Conservation (phyloP, 92 coral and sea anemone genomes). For the Porites rus region DNA sequence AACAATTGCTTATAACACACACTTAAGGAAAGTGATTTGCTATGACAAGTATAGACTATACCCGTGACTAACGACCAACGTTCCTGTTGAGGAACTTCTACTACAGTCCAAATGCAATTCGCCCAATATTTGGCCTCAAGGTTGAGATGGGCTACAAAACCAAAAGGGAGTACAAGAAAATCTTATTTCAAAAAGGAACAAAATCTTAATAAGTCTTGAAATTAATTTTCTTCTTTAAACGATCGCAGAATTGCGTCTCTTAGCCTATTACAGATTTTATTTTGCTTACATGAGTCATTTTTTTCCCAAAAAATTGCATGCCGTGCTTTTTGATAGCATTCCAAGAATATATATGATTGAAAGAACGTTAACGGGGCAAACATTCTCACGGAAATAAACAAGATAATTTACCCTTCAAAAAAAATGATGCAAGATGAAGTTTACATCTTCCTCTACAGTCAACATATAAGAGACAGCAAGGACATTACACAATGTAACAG, state of each 20-base stretch:
- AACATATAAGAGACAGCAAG: not conserved
- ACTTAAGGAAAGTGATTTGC: not conserved
- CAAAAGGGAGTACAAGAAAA: not conserved
- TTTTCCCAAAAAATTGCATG: not conserved
- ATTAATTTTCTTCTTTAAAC: not conserved
- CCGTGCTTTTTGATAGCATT: not conserved
- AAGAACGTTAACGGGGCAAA: not conserved
- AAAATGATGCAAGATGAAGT: not conserved
- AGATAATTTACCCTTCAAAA: not conserved
- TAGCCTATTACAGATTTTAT: no score
- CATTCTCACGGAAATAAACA: not conserved
- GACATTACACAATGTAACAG: not conserved
- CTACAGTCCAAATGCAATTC: not conserved
- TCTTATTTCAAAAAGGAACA: not conserved
- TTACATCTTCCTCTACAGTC: not conserved
- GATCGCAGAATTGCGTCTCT: not conserved
- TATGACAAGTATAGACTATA: not conserved
- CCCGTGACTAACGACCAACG: no score
- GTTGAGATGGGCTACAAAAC: not conserved
- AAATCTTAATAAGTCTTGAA: not conserved
- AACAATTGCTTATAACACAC: no score
- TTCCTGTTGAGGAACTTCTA: not conserved
- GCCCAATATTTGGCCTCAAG: not conserved
- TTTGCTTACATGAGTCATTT: not conserved
- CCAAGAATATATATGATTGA: constrained; percentile 17